A percentile compares a stretch with the other conserved stretches of the same genome.
Evolutionary conservation across 2,113 vertebrate genomes (phyloP).

Genomic region (Tilapia sparmanii): DNA sequence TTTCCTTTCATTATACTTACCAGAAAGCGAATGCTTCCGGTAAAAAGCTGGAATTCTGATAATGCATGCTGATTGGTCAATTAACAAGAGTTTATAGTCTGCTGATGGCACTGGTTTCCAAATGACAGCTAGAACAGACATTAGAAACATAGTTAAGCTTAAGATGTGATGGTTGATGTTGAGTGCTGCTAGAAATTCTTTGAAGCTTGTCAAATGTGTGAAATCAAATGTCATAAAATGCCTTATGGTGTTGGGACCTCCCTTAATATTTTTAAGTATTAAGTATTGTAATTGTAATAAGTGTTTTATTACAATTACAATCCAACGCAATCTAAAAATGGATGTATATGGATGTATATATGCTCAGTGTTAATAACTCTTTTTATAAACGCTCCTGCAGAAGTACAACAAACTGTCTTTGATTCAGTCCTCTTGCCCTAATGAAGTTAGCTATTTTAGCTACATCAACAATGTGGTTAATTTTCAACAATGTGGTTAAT

Average conservation of each 20-base stretch:
- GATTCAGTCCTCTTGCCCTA: neutral
- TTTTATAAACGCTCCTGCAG: neutral
- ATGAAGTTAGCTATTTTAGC: neutral
- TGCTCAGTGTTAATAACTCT: neutral
- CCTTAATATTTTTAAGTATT: neutral
- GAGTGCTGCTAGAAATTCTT: neutral
- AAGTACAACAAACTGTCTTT: neutral
- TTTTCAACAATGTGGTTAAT: neutral
- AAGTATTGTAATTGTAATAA: neutral
- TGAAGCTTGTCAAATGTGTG: neutral
- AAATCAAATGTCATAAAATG: neutral
- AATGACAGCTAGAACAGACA: neutral
- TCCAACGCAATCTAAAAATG: neutral
- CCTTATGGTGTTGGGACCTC: neutral
- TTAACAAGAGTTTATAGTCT: neutral
- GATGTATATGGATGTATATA: neutral
- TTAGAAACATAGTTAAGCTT: neutral
- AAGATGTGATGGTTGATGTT: neutral
- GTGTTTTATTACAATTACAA: neutral
- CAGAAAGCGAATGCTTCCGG: fast-evolving
- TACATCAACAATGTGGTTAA: neutral
- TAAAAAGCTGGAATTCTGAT: neutral
- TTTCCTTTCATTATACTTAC: neutral
- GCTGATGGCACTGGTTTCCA: neutral
- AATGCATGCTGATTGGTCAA: neutral